phyloP scores from a whole-genome alignment of 2,888 invertebrate genomes.

The Hipparchia semele region DNA sequence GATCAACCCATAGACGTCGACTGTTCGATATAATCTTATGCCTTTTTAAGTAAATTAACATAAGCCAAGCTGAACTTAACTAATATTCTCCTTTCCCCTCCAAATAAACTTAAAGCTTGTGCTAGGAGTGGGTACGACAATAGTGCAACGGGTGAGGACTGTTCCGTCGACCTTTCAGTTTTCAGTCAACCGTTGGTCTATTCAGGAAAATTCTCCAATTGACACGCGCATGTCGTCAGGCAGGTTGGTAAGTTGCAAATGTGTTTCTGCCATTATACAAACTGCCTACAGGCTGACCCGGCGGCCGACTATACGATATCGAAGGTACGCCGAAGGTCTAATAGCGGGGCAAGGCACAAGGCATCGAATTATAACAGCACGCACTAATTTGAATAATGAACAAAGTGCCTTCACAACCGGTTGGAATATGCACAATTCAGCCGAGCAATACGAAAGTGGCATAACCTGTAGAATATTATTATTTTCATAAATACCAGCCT shows the following conservation, averaged over 20 bases:
- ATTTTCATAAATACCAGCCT: background rate
- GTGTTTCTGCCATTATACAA: conserved; percentile 10
- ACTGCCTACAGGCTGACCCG: conserved; percentile 20
- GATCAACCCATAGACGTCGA: too few species aligned
- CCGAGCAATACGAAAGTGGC: background rate
- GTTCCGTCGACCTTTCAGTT: too few species aligned
- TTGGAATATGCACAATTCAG: conserved; percentile 18
- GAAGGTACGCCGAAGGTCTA: conserved; percentile 26
- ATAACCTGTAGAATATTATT: background rate
- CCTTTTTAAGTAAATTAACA: too few species aligned
- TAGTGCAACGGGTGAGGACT: too few species aligned
- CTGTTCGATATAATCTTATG: too few species aligned
- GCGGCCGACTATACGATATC: conserved; percentile 8
- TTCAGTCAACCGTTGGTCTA: too few species aligned
- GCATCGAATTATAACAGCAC: conserved; percentile 28
- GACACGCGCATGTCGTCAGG: background rate
- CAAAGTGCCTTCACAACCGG: conserved; percentile 20
- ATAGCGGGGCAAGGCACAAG: conserved; percentile 26
- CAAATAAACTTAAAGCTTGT: too few species aligned
- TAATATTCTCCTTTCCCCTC: too few species aligned
- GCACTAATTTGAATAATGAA: conserved; percentile 27
- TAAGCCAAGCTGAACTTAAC: too few species aligned
- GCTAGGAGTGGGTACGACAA: too few species aligned
- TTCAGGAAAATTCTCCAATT: background rate
- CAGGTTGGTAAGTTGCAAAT: background rate